A percentile compares a stretch with the other conserved stretches of the same genome.
Conservation (phyloP, 2,888 invertebrate genomes). For the Drosophila merina region DNA sequence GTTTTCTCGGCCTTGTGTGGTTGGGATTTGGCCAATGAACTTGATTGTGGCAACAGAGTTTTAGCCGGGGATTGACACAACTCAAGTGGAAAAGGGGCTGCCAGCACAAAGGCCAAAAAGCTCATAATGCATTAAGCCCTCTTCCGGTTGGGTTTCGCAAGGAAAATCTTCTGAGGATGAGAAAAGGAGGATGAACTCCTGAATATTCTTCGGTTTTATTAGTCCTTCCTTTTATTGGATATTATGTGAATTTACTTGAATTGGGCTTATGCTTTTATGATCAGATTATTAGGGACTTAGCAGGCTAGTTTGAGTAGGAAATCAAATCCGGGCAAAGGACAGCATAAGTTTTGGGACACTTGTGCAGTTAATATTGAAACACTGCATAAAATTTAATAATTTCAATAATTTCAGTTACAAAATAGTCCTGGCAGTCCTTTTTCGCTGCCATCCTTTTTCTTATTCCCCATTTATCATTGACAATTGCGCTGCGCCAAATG, state of each 20-base stretch:
- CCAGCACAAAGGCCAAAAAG: slow-evolving; percentile 44
- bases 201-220: slow-evolving; percentile 33
- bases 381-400: neutral
- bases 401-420: slow-evolving; percentile 9
- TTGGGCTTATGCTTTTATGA: slow-evolving; percentile 28
- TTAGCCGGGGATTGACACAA: slow-evolving; percentile 51
- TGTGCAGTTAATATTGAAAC: too few relatives aligned
- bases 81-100: slow-evolving; percentile 43
- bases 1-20: slow-evolving; percentile 9
- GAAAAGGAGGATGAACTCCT: neutral
- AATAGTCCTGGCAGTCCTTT: neutral
- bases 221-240: slow-evolving; percentile 21
- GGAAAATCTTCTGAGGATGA: slow-evolving; percentile 1
- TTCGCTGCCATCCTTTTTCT: neutral
- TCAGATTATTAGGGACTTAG: slow-evolving; percentile 16
- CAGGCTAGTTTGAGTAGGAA: neutral
- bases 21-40: slow-evolving; percentile 57
- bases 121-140: slow-evolving; percentile 41
- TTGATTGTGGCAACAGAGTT: slow-evolving; percentile 47
- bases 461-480: slow-evolving; percentile 35
- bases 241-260: slow-evolving; percentile 22
- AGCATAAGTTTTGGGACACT: too few relatives aligned
- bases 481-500: slow-evolving; percentile 30
- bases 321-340: too few relatives aligned
- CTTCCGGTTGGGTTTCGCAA: neutral